A percentile compares a stretch with the other conserved stretches of the same genome.
Evolutionary conservation across 2,797 vertebrate genomes (phyloP).

Genomic region (Helostoma temminkii): DNA sequence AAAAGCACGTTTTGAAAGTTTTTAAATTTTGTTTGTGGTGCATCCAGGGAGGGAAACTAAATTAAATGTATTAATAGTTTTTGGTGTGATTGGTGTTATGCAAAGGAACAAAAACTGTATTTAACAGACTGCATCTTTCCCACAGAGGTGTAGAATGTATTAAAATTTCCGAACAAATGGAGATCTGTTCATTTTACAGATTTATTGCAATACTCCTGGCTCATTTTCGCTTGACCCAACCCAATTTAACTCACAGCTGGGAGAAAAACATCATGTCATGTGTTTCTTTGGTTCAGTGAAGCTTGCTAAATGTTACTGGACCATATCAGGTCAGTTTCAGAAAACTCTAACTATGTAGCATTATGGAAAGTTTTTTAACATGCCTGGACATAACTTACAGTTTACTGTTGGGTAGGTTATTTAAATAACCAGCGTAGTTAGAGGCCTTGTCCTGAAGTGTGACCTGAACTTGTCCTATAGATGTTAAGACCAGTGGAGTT

Average conservation of each 20-base stretch:
- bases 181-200: conserved; percentile 23
- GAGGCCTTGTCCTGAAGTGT: background rate
- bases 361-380: background rate
- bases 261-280: conserved; percentile 36
- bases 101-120: background rate
- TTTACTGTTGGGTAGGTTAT: background rate
- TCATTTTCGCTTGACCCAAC: conserved; percentile 4
- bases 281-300: conserved; percentile 43
- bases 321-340: conserved; percentile 6
- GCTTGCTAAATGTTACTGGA: conserved; percentile 15
- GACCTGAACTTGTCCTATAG: background rate
- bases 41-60: background rate
- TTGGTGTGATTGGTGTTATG: background rate
- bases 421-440: background rate
- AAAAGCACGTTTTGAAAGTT: conserved; percentile 93
- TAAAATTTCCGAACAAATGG: conserved; percentile 10
- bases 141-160: background rate
- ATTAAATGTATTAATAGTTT: background rate
- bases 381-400: background rate
- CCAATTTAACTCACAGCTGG: conserved; percentile 21
- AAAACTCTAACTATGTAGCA: conserved; percentile 6
- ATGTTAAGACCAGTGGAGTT: background rate
- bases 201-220: conserved; percentile 14
- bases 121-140: background rate
- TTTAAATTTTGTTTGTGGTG: conserved; percentile 85